Evolutionary conservation across 2,113 vertebrate genomes (phyloP), one percentile per base, ranked within the genome.

Genomic region (Prionailurus bengalensis): DNA sequence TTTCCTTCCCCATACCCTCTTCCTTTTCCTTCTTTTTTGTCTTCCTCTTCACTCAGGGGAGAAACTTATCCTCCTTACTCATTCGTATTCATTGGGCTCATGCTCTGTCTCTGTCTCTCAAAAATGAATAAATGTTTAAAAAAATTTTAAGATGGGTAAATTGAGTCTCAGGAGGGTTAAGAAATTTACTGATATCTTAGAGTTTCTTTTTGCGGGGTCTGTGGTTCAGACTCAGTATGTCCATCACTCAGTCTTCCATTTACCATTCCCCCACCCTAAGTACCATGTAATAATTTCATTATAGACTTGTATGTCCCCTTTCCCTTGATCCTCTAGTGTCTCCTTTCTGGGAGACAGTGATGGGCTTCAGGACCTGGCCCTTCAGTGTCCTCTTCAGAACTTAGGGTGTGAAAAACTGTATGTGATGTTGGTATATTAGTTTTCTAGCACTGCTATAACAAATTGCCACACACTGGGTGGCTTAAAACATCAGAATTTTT

Each of bases 361-460:
- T 12, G 25, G 19, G 1, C 68, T 11, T 6, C 70, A 39, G 76
- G 31, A 31, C 39, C 91, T 51, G n/a, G 33, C 4, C 6, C 23
- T 4, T 36, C n/a, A 2, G 23, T 74, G 2, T 8, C 70, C 17
- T n/a, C 61, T 58, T 11, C 5, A 65, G 2, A 61, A n/a, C 15
- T 81, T 80, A n/a, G 8, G 10, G 5, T 58, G 8, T 48, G 45
- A 42, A 76, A 65, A 53, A 48, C 68, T 48, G 8, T 9, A 63
- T 0, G 7, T 11, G 12, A 70, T 7, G 0, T 21, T 81, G 48
- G 33, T 16, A 0, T 14, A 21, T n/a, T 66, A 1, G 3, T 61
- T 95, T 89, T 68, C 68, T 45, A 63, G 12, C 5, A 1, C 10
- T 23, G 33, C 33, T 21, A 0, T 53, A 31, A 42, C 25, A 96